Evolutionary conservation across 2,888 invertebrate species (phyloP).

Genomic region (Acholoe squamosa): DNA sequence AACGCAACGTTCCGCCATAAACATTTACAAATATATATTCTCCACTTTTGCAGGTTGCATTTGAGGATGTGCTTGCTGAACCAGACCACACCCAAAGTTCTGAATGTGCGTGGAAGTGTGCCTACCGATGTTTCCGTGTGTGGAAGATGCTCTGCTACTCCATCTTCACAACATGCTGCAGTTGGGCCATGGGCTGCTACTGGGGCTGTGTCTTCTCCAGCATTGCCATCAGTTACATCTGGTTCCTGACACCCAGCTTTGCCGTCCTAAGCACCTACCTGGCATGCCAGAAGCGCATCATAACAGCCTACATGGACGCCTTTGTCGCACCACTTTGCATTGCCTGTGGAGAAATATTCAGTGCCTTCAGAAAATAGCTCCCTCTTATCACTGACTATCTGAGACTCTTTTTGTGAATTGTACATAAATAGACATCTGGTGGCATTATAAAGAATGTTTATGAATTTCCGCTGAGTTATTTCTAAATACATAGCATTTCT

Average conservation of each 20-base stretch:
- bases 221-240: slow-evolving; percentile 55
- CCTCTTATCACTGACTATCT: background rate
- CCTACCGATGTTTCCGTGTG: slow-evolving; percentile 61
- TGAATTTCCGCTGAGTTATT: too few relatives aligned
- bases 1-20: too few relatives aligned
- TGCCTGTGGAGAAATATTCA: background rate
- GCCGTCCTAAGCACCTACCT: background rate
- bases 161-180: slow-evolving; percentile 57
- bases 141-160: slow-evolving; percentile 59
- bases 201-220: slow-evolving; percentile 64
- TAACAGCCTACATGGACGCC: background rate
- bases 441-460: too few relatives aligned
- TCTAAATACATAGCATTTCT: too few relatives aligned
- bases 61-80: slow-evolving; percentile 65
- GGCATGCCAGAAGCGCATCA: background rate
- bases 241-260: slow-evolving; percentile 48
- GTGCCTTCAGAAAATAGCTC: slow-evolving; percentile 43
- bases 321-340: background rate
- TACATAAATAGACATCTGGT: too few relatives aligned
- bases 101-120: slow-evolving; percentile 64
- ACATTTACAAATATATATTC: background rate
- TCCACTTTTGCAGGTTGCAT: slow-evolving; percentile 42
- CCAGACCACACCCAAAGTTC: slow-evolving; percentile 60
- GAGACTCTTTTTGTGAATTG: too few relatives aligned
- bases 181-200: slow-evolving; percentile 61